Base-by-base conservation (phyloP, 2,797 vertebrate genomes). In the Podarcis lilfordi region DNA sequence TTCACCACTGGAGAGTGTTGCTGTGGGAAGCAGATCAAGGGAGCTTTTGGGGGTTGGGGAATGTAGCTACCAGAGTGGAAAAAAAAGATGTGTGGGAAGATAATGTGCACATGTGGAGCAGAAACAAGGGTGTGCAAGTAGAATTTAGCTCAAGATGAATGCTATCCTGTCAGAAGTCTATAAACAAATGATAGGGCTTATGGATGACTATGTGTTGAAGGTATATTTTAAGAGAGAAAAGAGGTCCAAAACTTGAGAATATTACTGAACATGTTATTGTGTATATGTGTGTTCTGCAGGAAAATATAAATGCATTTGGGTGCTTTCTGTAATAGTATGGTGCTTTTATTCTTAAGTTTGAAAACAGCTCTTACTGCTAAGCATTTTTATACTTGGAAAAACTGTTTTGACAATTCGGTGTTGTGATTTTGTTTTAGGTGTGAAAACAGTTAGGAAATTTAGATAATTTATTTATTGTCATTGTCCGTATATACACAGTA, bases 11-110 rank as follows among this genome's bases (percentile, higher is more conserved):
- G 89, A 92, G 82, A 61, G 45, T 94, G 78, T 93, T 94, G 88
- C 89, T 93, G 90, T 95, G 87, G 91, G 93, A 94, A 89, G 86
- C 77, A 91, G 87, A 94, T 95, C 92, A 94, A 96, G 89, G 84
- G 93, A 94, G 77, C 90, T 45, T 92, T 79, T 90, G 84, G 29
- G 86, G 81, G 25, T 86, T 90, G 68, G 91, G 88, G 91, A 94
- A 93, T 95, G 91, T 92, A 88, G 85, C 94, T 93, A 85, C 84
- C 81, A 84, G 78, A 29, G 81, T 89, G 50, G 11, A 94, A 89
- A 92, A 94, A 93, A 94, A 91, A 90, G 86, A 72, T 81, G 91
- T 92, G 91, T 92, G 66, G 90, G 91, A 95, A 87, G 77, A 21
- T 91, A 92, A 69, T 92, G 77, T 27, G 55, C 55, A 92, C 89